These are phyloP conservation scores for Budorcas taxicolor DNA, from an alignment of 2,113 vertebrate genomes.

Conservation along the genomic window DNA sequence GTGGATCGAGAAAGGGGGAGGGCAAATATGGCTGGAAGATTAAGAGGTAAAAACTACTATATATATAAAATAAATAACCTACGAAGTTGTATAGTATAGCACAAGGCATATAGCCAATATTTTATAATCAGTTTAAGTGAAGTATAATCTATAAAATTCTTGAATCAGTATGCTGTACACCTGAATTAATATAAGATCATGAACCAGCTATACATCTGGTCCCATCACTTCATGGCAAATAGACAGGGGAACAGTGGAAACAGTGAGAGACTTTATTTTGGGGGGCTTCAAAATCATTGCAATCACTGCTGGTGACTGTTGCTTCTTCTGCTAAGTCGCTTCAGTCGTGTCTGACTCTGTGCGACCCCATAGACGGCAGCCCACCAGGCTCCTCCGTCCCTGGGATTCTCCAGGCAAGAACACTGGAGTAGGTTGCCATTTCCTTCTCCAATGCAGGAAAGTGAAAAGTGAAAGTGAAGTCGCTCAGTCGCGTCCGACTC, in stretches of 20 bases:
- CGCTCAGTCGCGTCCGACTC: rapidly evolving
- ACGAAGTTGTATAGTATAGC: neutral
- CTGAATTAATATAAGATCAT: neutral
- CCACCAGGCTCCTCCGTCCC: too few species aligned
- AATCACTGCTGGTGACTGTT: too few species aligned
- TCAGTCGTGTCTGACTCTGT: too few species aligned
- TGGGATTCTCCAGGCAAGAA: too few species aligned
- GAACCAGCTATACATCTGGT: neutral
- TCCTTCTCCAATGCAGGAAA: too few species aligned
- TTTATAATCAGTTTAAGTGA: neutral
- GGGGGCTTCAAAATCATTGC: neutral
- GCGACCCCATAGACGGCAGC: rapidly evolving
- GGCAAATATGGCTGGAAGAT: neutral
- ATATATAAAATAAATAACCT: neutral
- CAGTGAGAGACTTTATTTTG: neutral
- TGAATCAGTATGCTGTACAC: neutral
- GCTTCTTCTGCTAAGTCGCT: too few species aligned
- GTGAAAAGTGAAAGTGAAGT: too few species aligned
- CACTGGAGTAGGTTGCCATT: too few species aligned
- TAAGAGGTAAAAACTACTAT: neutral
- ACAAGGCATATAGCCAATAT: neutral
- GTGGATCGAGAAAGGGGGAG: neutral
- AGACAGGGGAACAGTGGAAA: neutral
- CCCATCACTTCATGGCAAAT: neutral
- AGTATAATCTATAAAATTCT: neutral